These are phyloP conservation scores for Nymphalis urticae DNA, from an alignment of 2,888 invertebrate genomes.

Conservation along the genomic window DNA sequence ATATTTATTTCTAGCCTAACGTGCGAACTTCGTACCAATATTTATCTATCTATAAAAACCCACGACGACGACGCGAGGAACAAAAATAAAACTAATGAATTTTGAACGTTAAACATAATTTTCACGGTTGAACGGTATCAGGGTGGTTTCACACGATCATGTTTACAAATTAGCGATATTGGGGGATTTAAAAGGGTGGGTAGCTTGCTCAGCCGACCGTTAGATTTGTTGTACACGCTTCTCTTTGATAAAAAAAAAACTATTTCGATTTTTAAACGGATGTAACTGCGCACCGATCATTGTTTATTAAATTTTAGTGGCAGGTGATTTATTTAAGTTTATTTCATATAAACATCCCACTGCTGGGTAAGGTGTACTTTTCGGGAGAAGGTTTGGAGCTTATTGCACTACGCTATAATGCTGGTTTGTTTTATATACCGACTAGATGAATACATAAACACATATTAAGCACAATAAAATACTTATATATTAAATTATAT, in stretches of 20 bases:
- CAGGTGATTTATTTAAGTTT: neutral
- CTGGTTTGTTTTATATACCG: too few relatives aligned
- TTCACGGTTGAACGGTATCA: constrained; percentile 40
- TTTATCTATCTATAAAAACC: too few relatives aligned
- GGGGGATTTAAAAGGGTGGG: constrained; percentile 31
- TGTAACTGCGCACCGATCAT: neutral
- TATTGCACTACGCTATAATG: too few relatives aligned
- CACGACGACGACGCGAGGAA: neutral
- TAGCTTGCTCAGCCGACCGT: constrained; percentile 48
- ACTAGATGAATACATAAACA: too few relatives aligned
- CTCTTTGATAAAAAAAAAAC: neutral
- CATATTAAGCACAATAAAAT: too few relatives aligned
- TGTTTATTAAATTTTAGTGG: neutral
- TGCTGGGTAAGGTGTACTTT: too few relatives aligned
- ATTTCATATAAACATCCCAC: too few relatives aligned
- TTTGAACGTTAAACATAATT: constrained; percentile 36
- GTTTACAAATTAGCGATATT: constrained; percentile 49
- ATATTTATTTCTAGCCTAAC: too few relatives aligned
- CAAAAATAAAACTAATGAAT: neutral
- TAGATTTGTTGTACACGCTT: constrained; percentile 47
- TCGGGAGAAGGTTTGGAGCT: too few relatives aligned
- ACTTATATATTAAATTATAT: too few relatives aligned
- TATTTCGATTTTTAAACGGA: neutral
- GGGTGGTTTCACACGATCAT: constrained; percentile 48
- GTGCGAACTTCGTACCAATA: too few relatives aligned